Conservation (phyloP, 2,888 invertebrate species). For the Smittia sp. region DNA sequence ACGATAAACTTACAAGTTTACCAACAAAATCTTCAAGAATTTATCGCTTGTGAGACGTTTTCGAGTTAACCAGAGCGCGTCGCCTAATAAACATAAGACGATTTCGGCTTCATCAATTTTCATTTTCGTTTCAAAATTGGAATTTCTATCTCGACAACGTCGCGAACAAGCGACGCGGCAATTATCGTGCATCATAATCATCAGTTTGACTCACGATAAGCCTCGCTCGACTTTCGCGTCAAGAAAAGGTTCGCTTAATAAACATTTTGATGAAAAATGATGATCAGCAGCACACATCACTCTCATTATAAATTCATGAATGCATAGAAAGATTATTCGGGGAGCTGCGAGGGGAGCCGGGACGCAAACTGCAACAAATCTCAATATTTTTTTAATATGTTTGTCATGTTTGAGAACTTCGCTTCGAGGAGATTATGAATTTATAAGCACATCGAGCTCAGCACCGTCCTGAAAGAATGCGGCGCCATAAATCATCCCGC, state of each 20-base stretch:
- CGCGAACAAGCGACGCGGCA: slow-evolving; percentile 10
- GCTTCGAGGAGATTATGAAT: slow-evolving; percentile 28
- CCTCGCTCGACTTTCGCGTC: background rate
- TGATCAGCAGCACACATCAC: slow-evolving; percentile 5
- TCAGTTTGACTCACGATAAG: background rate
- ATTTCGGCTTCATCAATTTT: slow-evolving; percentile 14
- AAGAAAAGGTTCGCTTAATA: background rate
- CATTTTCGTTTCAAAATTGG: background rate
- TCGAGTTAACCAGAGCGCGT: background rate
- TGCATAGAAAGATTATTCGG: background rate
- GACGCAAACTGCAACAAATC: slow-evolving; percentile 26
- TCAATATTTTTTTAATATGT: slow-evolving; percentile 32
- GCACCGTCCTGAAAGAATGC: background rate
- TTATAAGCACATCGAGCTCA: slow-evolving; percentile 14
- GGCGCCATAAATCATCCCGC: slow-evolving; percentile 22
- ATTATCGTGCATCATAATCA: slow-evolving; percentile 30
- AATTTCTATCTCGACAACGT: slow-evolving; percentile 1
- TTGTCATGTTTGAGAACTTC: slow-evolving; percentile 15
- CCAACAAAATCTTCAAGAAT: background rate
- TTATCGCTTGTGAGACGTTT: background rate
- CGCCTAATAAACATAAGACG: background rate
- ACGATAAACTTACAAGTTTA: background rate
- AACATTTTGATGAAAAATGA: slow-evolving; percentile 24
- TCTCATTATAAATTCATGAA: slow-evolving; percentile 30
- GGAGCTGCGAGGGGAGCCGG: background rate